Evolutionary conservation across 2,888 invertebrate species (phyloP), one percentile per base, ranked within the genome.

Genomic region (Melikaiella ostensackeni): DNA sequence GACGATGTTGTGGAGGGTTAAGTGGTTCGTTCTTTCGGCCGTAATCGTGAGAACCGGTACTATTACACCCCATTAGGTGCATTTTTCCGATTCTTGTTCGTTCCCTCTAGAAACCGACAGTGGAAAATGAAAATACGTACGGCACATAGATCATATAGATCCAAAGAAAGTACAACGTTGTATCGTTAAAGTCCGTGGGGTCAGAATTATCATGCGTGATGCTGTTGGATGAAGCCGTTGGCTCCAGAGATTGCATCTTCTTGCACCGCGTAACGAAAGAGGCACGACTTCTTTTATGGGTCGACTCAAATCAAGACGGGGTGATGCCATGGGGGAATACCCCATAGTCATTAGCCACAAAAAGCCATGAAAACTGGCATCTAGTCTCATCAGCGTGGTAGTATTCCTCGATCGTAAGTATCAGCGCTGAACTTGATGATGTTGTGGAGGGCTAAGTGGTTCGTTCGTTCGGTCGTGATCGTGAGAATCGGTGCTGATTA

Each of bases 401-500:
- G 35, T 62, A 63, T 64, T 42, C 16, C 38, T 64, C 38, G 42
- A 64, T 42, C 38, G 59, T 59, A 79, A 78, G 81, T 83, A 82
- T 84, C 80, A 84, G 83, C 80, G 78, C 77, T 77, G 76, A 82
- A 83, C 81, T 78, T 81, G 84, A 83, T 81, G 85, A 83, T 78
- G 83, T 78, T 76, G 81, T 82, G 79, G 82, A 84, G 82, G 83
- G 84, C 83, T 82, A 81, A 82, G 81, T 76, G 79, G 76, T 79
- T 82, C 80, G 80, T 42, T 42, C 16, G 76, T 79, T 80, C 79
- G 79, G 81, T 81, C 81, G 27, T 66, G 82, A 85, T 83, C 85
- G 85, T 85, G 85, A 79, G 85, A 85, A 85, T 81, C 78, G 73
- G 77, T 75, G 74, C 73, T 82, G 82, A 85, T 84, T 82, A n/a